Conservation (phyloP, 2,113 vertebrate genomes). For the Dasyornis broadbenti region DNA sequence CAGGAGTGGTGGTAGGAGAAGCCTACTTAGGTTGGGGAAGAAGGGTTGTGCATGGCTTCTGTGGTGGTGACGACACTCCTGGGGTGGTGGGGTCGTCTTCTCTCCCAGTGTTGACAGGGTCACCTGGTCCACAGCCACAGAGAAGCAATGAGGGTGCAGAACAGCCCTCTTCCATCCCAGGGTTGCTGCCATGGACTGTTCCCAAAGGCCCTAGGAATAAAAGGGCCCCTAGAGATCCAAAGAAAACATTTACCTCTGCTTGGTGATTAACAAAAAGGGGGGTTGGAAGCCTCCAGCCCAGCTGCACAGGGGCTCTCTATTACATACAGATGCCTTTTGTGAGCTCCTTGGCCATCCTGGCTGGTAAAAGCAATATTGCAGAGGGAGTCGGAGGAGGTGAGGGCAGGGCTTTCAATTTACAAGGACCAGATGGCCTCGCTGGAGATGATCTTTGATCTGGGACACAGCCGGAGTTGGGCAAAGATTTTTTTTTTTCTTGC, state of each 20-base stretch:
- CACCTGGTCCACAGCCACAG: neutral
- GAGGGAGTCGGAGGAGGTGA: conserved; percentile 46
- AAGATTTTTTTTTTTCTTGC: neutral
- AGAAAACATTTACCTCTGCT: conserved; percentile 46
- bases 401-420: conserved; percentile 61
- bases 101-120: neutral
- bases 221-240: neutral
- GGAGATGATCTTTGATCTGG: conserved; percentile 67
- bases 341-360: neutral
- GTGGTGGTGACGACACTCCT: neutral
- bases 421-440: conserved; percentile 63
- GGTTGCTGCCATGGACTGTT: neutral
- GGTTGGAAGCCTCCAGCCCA: neutral
- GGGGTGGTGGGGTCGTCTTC: neutral
- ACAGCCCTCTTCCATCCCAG: neutral
- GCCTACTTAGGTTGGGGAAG: neutral
- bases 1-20: neutral
- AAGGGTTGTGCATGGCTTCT: neutral
- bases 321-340: conserved; percentile 51
- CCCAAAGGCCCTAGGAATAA: neutral
- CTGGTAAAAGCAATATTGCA: conserved; percentile 23
- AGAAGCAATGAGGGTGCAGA: neutral
- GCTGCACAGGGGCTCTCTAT: conserved; percentile 14
- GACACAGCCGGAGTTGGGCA: conserved; percentile 24
- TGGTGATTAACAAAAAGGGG: neutral